Evolutionary conservation across 2,797 vertebrate species (phyloP).

Genomic region (Micropoecilia bifurca): DNA sequence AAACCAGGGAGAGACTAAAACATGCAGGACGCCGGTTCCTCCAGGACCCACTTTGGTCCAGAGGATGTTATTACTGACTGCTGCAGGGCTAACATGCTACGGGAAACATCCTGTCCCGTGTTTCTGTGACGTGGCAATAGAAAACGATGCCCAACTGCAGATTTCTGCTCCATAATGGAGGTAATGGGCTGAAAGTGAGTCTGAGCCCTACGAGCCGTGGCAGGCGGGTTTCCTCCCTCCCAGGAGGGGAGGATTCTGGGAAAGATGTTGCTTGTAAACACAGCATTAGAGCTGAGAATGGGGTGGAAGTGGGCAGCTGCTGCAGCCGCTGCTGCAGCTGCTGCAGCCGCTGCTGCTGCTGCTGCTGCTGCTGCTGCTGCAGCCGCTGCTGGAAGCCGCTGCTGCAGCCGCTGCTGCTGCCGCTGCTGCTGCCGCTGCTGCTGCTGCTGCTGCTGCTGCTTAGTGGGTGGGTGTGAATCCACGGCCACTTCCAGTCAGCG

Average conservation of each 20-base stretch:
- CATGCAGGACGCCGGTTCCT: too few species aligned
- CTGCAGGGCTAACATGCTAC: background rate
- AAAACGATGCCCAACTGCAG: background rate
- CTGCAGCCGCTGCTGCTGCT: background rate
- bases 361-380: background rate
- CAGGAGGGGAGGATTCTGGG: slow-evolving; percentile 1
- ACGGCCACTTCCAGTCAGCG: slow-evolving; percentile 28
- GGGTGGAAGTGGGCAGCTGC: background rate
- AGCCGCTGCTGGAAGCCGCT: too few species aligned
- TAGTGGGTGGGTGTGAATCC: slow-evolving; percentile 25
- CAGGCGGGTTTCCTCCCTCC: background rate
- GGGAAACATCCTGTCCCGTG: background rate
- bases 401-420: background rate
- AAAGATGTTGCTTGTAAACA: slow-evolving; percentile 5
- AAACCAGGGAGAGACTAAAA: too few species aligned
- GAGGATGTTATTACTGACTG: background rate
- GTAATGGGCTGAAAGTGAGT: background rate
- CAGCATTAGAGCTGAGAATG: background rate
- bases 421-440: background rate
- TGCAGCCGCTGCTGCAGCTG: too few species aligned
- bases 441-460: background rate
- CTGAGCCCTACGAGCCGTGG: background rate
- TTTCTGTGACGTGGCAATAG: background rate
- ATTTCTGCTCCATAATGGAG: background rate
- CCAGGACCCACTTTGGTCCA: too few species aligned